Conservation (phyloP, 2,113 vertebrate genomes). For the Pseudopipra pipra region DNA sequence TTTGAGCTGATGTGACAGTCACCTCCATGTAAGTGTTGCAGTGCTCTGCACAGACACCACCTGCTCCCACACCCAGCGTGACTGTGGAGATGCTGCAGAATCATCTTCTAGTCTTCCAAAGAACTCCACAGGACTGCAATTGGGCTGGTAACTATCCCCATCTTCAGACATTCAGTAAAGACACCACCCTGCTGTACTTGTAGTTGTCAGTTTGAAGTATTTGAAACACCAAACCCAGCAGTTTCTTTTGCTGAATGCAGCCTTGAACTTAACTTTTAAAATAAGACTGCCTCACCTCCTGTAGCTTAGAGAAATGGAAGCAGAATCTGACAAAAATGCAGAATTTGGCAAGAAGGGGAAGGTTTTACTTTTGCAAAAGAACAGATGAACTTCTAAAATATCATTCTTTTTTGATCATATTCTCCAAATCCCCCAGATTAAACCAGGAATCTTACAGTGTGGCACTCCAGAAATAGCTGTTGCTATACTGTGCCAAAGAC, state of each 20-base stretch:
- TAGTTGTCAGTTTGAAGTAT: background rate
- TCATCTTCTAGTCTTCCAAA: background rate
- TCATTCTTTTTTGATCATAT: background rate
- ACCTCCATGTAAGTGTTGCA: background rate
- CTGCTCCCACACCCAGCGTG: background rate
- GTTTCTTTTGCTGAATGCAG: background rate
- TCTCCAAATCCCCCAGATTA: background rate
- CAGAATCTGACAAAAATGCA: background rate
- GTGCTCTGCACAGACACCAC: background rate
- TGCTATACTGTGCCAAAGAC: background rate
- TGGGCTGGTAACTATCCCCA: background rate
- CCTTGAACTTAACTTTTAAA: background rate
- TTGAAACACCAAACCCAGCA: background rate
- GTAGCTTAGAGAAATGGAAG: background rate
- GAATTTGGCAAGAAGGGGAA: background rate
- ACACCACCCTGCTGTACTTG: background rate
- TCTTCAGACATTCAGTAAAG: background rate
- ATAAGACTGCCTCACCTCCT: background rate
- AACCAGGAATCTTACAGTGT: background rate
- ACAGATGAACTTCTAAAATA: constrained; percentile 13
- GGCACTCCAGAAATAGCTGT: background rate
- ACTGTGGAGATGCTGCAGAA: background rate
- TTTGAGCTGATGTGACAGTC: constrained; percentile 31
- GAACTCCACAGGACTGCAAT: background rate
- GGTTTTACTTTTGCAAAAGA: background rate